These are phyloP conservation scores for Herminia tarsipennalis DNA, from an alignment of 2,888 invertebrate genomes.

Conservation along the genomic window DNA sequence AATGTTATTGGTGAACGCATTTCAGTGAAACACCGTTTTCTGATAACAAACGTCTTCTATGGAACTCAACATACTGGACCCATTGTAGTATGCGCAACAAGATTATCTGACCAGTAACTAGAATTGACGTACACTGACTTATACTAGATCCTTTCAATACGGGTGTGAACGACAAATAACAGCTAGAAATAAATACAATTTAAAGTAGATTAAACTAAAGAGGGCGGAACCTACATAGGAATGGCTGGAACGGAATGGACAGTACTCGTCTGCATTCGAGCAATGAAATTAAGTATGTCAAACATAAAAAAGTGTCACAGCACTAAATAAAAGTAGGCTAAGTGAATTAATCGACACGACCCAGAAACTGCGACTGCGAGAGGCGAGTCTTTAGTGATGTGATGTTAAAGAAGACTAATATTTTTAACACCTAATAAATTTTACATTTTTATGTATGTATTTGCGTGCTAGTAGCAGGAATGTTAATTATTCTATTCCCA, in stretches of 20 bases:
- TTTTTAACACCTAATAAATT: slow-evolving; percentile 27
- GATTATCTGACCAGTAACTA: slow-evolving; percentile 25
- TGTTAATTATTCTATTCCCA: neutral
- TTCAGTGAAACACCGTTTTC: slow-evolving; percentile 21
- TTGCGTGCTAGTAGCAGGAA: neutral
- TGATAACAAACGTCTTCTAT: slow-evolving; percentile 25
- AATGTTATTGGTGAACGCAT: slow-evolving; percentile 17
- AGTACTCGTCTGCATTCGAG: slow-evolving; percentile 58
- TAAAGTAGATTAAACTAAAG: slow-evolving; percentile 14
- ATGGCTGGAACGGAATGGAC: slow-evolving; percentile 48
- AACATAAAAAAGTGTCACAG: slow-evolving; percentile 78
- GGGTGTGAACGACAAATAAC: slow-evolving; percentile 10
- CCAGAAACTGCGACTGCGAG: slow-evolving; percentile 69
- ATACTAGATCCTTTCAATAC: slow-evolving; percentile 11
- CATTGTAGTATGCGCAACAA: slow-evolving; percentile 26
- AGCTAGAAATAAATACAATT: slow-evolving; percentile 8
- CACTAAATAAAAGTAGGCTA: slow-evolving; percentile 80
- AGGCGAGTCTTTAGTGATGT: slow-evolving; percentile 44
- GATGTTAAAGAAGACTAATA: slow-evolving; percentile 38
- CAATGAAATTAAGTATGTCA: slow-evolving; percentile 74
- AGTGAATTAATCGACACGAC: slow-evolving; percentile 81
- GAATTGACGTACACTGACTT: slow-evolving; percentile 26
- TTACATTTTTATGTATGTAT: slow-evolving; percentile 5
- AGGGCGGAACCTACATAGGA: slow-evolving; percentile 19
- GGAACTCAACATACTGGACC: slow-evolving; percentile 27